phyloP scores from a whole-genome alignment of 2,113 vertebrate genomes.

The Pseudopipra pipra region DNA sequence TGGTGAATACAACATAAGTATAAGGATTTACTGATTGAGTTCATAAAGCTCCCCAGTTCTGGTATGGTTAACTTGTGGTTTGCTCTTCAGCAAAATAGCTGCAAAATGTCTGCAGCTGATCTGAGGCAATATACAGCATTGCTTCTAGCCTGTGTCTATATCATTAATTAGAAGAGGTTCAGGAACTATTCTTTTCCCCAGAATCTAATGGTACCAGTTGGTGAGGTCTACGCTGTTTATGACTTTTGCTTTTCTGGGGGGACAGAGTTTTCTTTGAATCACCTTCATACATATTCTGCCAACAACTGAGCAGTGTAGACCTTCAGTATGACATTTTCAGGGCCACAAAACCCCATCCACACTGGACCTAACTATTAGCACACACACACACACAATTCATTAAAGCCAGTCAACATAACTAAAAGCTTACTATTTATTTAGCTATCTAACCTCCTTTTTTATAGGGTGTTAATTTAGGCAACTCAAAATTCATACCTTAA shows the following conservation, averaged over 20 bases:
- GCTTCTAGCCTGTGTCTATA: background rate
- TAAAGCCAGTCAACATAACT: background rate
- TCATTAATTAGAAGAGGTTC: background rate
- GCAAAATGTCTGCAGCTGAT: background rate
- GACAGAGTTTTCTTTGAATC: background rate
- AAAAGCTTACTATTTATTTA: background rate
- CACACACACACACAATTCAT: background rate
- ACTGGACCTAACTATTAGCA: background rate
- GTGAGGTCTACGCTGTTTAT: background rate
- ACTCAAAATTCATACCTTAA: background rate
- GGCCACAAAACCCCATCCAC: background rate
- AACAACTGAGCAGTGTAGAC: background rate
- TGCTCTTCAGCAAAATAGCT: background rate
- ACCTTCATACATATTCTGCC: background rate
- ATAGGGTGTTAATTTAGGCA: background rate
- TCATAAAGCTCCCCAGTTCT: background rate
- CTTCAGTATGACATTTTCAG: background rate
- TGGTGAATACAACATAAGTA: background rate
- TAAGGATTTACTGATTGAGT: background rate
- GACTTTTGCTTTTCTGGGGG: background rate
- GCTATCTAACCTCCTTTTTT: background rate
- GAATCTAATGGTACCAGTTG: background rate
- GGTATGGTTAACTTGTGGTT: background rate
- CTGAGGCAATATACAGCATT: background rate
- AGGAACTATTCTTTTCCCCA: background rate